A percentile compares a stretch with the other conserved stretches of the same genome.
These are phyloP conservation scores for Lycaena phlaeas DNA, from an alignment of 2,888 invertebrate species.

Conservation along the genomic window DNA sequence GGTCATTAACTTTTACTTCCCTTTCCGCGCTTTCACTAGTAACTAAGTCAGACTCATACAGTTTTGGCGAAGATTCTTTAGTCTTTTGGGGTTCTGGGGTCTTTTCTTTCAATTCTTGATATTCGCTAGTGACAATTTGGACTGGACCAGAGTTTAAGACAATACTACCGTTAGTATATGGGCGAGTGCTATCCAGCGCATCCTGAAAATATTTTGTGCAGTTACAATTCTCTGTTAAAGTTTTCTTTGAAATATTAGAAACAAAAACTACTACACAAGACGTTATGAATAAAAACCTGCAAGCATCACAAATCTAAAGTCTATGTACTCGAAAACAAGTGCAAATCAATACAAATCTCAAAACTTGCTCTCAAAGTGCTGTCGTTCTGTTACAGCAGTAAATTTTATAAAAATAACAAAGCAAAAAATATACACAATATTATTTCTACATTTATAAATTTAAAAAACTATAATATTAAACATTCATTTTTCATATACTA, in stretches of 20 bases:
- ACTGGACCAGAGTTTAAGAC: constrained; percentile 51
- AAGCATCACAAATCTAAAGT: background rate
- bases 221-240: too few relatives aligned
- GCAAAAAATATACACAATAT: background rate
- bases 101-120: constrained; percentile 39
- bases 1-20: too few relatives aligned
- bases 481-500: too few relatives aligned
- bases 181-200: constrained; percentile 55
- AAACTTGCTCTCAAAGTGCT: background rate
- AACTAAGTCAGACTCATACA: constrained; percentile 22
- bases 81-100: constrained; percentile 26
- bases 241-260: background rate
- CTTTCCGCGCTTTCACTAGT: constrained; percentile 1
- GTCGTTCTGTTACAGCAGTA: background rate
- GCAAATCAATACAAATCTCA: background rate
- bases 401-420: background rate
- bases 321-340: background rate
- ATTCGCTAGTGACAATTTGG: constrained; percentile 55
- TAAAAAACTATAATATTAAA: too few relatives aligned
- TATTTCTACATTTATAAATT: too few relatives aligned
- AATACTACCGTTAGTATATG: constrained; percentile 59
- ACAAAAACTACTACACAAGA: background rate
- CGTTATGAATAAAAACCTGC: background rate
- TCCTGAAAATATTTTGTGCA: constrained; percentile 39
- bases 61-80: constrained; percentile 19